Evolutionary conservation across 1,140 invertebrate genomes (phyloP), one percentile per base, ranked within the genome.

Genomic region (Diorhabda elongata): DNA sequence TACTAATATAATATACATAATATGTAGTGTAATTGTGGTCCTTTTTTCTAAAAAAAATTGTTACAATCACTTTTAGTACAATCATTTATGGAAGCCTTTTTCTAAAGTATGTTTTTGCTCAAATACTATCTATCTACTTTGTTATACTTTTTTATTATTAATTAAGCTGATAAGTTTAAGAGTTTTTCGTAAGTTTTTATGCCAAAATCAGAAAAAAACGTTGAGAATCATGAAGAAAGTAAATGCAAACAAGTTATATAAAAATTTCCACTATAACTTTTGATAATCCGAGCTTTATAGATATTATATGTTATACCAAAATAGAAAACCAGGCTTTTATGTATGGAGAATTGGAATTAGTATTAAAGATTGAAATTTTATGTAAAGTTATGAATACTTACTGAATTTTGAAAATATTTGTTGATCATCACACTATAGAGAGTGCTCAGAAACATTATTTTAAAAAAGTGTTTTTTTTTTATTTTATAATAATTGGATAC

Each of bases 281-380:
- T 52, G 47, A 52, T 8, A 52, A 52, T 52, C n/a, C 47, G n/a
- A 52, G 47, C 47, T 52, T 52, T n/a, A 52, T 52, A 52, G 47
- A 52, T 52, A 8, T 52, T 26, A 26, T n/a, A 52, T 52, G 47
- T 52, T 52, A 52, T 52, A 52, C 47, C 26, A 52, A 52, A 52
- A n/a, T 52, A 52, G 47, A 52, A 52, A 52, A 52, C 6, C 47
- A 6, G n/a, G 47, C 47, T 52, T 52, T 52, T 52, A 52, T 52
- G n/a, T 52, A n/a, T 4, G 47, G 47, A 8, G 47, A 52, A 52
- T 52, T 52, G 47, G 6, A 52, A 52, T 6, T 52, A 52, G 47
- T 52, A 52, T 52, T 52, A 52, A 52, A 52, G 47, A 52, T 52
- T 52, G 47, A 52, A 52, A 52, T 52, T 52, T 52, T 52, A 52